These are phyloP conservation scores for Miltochrista miniata DNA, from an alignment of 2,888 invertebrate species.

Conservation along the genomic window DNA sequence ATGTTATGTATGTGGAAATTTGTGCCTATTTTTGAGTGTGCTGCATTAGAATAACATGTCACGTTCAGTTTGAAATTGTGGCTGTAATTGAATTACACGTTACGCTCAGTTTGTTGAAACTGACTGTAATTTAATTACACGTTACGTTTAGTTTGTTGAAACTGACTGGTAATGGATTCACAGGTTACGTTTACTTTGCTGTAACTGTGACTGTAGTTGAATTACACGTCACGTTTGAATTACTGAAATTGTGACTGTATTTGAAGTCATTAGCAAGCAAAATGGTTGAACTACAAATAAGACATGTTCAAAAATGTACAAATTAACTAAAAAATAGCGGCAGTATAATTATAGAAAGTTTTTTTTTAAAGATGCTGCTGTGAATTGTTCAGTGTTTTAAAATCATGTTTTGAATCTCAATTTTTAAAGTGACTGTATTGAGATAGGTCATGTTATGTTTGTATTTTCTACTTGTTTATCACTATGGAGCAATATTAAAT, in stretches of 20 bases:
- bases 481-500: no score
- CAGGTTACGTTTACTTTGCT: no score
- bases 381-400: slow-evolving; percentile 33
- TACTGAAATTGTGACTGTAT: neutral
- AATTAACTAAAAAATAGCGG: neutral
- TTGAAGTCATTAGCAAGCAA: neutral
- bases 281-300: neutral
- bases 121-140: no score
- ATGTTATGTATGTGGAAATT: slow-evolving; percentile 22
- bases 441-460: no score
- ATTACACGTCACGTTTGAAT: neutral
- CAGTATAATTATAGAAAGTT: neutral
- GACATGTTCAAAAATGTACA: slow-evolving; percentile 8
- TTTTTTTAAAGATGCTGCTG: neutral
- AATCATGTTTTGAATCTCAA: slow-evolving; percentile 37
- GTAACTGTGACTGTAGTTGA: neutral
- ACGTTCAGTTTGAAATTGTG: neutral
- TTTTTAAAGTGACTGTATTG: neutral
- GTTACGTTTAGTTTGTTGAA: no score
- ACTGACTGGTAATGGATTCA: no score
- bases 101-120: no score
- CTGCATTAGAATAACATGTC: neutral
- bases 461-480: neutral
- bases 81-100: no score
- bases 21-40: slow-evolving; percentile 5